Base-by-base conservation (phyloP, 2,797 vertebrate genomes). In the Xenops minutus region DNA sequence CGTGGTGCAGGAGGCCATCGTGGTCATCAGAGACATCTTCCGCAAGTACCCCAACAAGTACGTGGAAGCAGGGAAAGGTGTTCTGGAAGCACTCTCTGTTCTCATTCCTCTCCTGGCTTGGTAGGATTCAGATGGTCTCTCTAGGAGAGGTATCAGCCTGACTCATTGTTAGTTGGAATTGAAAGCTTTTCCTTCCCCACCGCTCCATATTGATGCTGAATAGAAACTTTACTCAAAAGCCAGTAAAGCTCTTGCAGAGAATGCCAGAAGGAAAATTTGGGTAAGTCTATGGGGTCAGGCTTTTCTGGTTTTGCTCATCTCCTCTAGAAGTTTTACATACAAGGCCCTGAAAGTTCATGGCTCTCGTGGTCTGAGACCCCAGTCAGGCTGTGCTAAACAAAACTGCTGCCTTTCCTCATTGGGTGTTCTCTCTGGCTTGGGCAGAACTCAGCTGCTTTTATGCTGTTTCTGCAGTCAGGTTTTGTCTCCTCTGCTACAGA, bases 21-120 rank as follows among this genome's bases (percentile, higher is more conserved):
- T 99, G 7, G 99, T 99, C 88, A 99, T 99, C 97, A 99, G 98
- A 96, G 99, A 99, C 97, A 99, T 99, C 96, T 99, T 99, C 97
- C 99, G 99, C 97, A 99, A 99, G 95, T 99, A 99, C 97, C 99
- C 99, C 68, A 99, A 99, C 98, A 99, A 99, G 99, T 99, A 97
- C 0, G 98, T 97, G 71, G 2, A 1, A 6, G 20, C 4, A 19
- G 4, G 1, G 0, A 4, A 9, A 4, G 37, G 7, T 0, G 43
- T 46, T 32, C 44, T 58, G 56, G 29, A 48, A 63, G 80, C 51
- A 27, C 32, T 34, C 32, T 49, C 68, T 6, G 0, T 56, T 84
- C 69, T 19, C 37, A 24, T 49, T 27, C 26, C 16, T 19, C 55
- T 93, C 51, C 26, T 58, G 0, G 44, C 29, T 61, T 0, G 3